Percentiles rank a stretch among this genome's conserved stretches.
phyloP scores from a whole-genome alignment of 1,140 invertebrate species.

The Dufourea novaeangliae region DNA sequence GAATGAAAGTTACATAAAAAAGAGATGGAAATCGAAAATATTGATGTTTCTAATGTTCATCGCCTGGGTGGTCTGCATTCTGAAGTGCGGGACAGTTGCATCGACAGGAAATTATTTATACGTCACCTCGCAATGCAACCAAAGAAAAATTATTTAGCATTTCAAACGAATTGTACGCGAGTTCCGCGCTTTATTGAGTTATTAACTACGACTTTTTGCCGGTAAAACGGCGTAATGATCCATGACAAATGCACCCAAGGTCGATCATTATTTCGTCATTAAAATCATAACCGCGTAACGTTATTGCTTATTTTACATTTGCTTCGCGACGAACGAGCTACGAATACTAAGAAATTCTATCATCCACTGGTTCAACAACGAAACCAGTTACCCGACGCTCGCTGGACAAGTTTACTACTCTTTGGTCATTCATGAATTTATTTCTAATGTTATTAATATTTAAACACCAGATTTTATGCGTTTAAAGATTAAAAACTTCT shows the following conservation, averaged over 20 bases:
- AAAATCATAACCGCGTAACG: conserved; percentile 37
- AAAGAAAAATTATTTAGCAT: not conserved
- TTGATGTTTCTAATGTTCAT: not conserved
- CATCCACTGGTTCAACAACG: not conserved
- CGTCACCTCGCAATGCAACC: not conserved
- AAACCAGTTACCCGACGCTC: conserved; percentile 10
- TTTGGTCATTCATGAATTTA: not conserved
- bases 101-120: not conserved
- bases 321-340: not conserved
- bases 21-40: too few relatives aligned
- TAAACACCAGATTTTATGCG: too few relatives aligned
- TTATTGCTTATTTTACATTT: conserved; percentile 1
- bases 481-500: too few relatives aligned
- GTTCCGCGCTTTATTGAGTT: conserved; percentile 5
- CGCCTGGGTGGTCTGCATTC: too few relatives aligned
- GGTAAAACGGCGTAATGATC: conserved; percentile 28
- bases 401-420: not conserved
- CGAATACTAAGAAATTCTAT: not conserved
- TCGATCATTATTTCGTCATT: conserved; percentile 45
- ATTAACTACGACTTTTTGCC: conserved; percentile 6
- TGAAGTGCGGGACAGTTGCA: not conserved
- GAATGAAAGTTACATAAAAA: not conserved
- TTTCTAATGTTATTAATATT: too few relatives aligned
- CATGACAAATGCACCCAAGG: conserved; percentile 42
- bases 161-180: conserved; percentile 2